Evolutionary conservation across 2,797 vertebrate species (phyloP).

Genomic region (Mionectes olivaceus): DNA sequence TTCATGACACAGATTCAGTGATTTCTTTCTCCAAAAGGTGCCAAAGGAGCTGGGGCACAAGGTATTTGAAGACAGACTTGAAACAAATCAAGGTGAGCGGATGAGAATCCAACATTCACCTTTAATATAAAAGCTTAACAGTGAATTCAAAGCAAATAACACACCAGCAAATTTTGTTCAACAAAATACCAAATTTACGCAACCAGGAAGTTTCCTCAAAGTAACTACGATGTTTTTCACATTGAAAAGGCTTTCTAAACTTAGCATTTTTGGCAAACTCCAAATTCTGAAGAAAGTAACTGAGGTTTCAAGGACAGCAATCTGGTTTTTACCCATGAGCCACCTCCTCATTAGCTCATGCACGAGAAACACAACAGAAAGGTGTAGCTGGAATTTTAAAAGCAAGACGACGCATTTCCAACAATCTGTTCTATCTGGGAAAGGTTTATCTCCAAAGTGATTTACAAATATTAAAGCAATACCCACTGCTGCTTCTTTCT

Average conservation of each 20-base stretch:
- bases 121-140: not conserved
- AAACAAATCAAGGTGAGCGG: not conserved
- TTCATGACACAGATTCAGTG: not conserved
- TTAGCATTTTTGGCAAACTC: not conserved
- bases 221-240: not conserved
- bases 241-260: not conserved
- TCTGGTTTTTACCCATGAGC: not conserved
- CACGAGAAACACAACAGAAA: not conserved
- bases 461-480: not conserved
- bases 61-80: not conserved
- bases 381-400: not conserved
- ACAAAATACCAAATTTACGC: not conserved
- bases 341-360: not conserved
- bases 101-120: not conserved
- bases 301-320: not conserved
- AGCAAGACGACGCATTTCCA: not conserved
- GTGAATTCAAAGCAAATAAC: not conserved
- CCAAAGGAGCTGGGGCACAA: not conserved
- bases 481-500: not conserved
- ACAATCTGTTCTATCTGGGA: not conserved
- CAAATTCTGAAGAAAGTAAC: not conserved
- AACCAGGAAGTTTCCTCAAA: not conserved
- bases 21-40: not conserved
- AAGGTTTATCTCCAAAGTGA: not conserved
- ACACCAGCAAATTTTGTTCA: not conserved